These are phyloP conservation scores for Eurypyga helias DNA, from an alignment of 2,113 vertebrate species.

Conservation along the genomic window DNA sequence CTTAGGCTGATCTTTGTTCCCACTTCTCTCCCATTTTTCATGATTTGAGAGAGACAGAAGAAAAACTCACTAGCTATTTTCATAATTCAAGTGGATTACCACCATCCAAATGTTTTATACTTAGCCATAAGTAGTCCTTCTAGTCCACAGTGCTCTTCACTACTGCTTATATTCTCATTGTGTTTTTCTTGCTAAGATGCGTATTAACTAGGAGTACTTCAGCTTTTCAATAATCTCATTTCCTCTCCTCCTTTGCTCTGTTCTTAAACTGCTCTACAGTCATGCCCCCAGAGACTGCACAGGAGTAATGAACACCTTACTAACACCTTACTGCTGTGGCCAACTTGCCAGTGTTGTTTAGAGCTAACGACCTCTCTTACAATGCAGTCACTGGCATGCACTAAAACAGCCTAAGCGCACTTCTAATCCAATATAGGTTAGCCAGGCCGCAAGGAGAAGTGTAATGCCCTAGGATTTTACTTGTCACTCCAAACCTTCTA, in stretches of 20 bases:
- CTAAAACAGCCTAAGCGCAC: not conserved
- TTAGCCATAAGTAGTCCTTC: not conserved
- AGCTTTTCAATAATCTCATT: not conserved
- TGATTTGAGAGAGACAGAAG: not conserved
- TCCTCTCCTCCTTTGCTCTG: not conserved
- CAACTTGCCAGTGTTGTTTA: not conserved
- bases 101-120: not conserved
- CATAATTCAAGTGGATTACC: not conserved
- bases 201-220: not conserved
- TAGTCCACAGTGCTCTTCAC: not conserved
- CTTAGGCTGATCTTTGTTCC: not conserved
- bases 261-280: not conserved
- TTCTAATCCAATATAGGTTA: fast-evolving
- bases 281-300: not conserved
- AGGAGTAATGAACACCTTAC: not conserved
- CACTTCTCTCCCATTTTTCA: not conserved
- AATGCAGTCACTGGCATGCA: not conserved
- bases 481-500: not conserved
- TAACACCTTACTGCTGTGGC: not conserved
- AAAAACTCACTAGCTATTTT: not conserved
- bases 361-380: not conserved
- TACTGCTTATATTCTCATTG: not conserved
- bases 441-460: not conserved
- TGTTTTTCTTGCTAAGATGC: not conserved
- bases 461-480: not conserved